Evolutionary conservation across 2,113 vertebrate species (phyloP).

Genomic region (Phylloscopus trochilus): DNA sequence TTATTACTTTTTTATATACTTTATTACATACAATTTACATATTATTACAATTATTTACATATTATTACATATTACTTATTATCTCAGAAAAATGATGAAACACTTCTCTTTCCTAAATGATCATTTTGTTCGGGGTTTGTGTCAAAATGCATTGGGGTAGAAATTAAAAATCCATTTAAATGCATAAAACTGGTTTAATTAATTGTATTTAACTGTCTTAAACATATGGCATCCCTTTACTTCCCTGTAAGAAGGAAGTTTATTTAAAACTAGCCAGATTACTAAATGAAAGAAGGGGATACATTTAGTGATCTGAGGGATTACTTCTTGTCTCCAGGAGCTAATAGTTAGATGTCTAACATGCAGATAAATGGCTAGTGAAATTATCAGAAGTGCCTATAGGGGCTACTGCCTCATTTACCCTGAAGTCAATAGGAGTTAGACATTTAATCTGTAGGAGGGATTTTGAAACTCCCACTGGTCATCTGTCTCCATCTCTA

Average conservation of each 20-base stretch:
- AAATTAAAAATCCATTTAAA: not conserved
- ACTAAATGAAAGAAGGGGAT: not conserved
- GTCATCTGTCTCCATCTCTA: not conserved
- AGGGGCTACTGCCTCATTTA: constrained; percentile 7
- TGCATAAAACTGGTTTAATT: not conserved
- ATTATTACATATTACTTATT: too few relatives aligned
- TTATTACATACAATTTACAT: too few relatives aligned
- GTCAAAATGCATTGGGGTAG: not conserved
- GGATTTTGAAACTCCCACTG: constrained; percentile 24
- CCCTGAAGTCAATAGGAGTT: constrained; percentile 5
- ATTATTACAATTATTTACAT: too few relatives aligned
- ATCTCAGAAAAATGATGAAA: not conserved
- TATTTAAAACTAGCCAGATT: not conserved
- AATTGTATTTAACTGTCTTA: not conserved
- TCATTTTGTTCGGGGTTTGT: not conserved
- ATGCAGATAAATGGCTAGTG: not conserved
- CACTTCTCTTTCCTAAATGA: not conserved
- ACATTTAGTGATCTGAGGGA: not conserved
- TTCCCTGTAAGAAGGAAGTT: not conserved
- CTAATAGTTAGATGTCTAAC: not conserved
- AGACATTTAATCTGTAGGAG: not conserved
- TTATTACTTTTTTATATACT: too few relatives aligned
- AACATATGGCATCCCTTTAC: not conserved
- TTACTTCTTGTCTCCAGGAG: not conserved
- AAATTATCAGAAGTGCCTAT: not conserved